Base-by-base conservation (phyloP, 2,113 vertebrate genomes). In the Suricata suricatta region DNA sequence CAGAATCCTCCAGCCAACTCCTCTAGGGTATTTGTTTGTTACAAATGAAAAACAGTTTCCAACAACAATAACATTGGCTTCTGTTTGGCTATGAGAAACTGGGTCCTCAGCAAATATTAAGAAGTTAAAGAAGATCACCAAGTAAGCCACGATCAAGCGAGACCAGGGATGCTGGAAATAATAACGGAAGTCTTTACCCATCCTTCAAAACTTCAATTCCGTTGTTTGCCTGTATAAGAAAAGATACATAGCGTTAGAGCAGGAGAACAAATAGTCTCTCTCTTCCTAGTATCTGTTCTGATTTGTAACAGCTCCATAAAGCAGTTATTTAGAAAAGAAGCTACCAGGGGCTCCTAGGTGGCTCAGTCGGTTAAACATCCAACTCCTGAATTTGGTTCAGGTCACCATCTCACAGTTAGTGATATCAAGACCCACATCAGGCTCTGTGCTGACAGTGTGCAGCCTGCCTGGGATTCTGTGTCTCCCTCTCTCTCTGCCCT, bases 161-260 rank as follows among this genome's bases (percentile, higher is more conserved):
- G 99, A 99, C 99, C 99, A 99, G 0, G 99, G 99, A 97, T 99
- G 99, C 99, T 99, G 99, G 98, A 99, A 99, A 98, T 99, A 99
- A 98, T 99, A 99, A 79, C 99, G 99, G 90, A 99, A 99, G 98
- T 99, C 98, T 98, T 99, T 99, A 98, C 98, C 99, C 99, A 99
- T 99, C 98, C 99, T 99, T 98, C 98, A 98, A 96, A 89, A 83
- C 97, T 96, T 97, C 96, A 97, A 91, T 82, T 98, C 93, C 95
- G 97, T n/a, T 94, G 86, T 97, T 96, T 94, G 98, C 99, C 99
- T 99, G 98, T 41, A 63, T 41, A 76, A 80, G 64, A 97, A 95
- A 97, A 98, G 97, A 98, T 3, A 98, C 9, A 97, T 16, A 97
- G 19, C 12, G 63, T 98, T 47, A 96, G 33, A 81, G 41, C 7